Conservation (phyloP, 1,140 invertebrate species). For the Drosophila bocki region DNA sequence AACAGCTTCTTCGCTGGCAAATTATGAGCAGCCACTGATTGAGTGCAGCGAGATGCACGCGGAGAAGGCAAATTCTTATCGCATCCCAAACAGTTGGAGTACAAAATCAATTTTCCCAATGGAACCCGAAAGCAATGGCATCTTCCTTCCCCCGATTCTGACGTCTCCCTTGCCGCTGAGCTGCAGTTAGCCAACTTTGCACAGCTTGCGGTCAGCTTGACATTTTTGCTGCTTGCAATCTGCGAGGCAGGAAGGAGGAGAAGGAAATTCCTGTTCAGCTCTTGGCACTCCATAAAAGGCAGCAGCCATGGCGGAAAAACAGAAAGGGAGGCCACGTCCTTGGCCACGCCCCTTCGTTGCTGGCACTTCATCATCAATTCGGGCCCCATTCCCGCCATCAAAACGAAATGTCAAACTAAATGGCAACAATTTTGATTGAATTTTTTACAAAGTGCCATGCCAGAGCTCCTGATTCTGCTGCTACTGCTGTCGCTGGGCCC, state of each 20-base stretch:
- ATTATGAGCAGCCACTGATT: conserved; percentile 60
- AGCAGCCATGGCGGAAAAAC: conserved; percentile 35
- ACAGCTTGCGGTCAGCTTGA: conserved; percentile 72
- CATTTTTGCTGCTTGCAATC: conserved; percentile 55
- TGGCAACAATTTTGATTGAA: conserved; percentile 83
- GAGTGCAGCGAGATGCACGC: conserved; percentile 35
- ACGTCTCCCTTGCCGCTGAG: not conserved
- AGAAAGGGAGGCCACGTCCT: conserved; percentile 9
- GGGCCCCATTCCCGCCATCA: conserved; percentile 55
- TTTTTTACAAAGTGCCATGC: conserved; percentile 57
- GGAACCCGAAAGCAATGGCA: conserved; percentile 30
- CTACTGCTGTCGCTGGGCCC: conserved; percentile 1
- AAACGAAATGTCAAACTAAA: conserved; percentile 83
- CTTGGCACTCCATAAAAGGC: conserved; percentile 70
- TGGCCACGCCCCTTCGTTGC: conserved; percentile 54
- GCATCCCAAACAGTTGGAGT: conserved; percentile 45
- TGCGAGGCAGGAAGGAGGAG: conserved; percentile 15
- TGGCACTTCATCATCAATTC: conserved; percentile 77
- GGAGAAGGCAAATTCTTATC: conserved; percentile 68
- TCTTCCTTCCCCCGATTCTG: not conserved
- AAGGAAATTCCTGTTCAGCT: conserved; percentile 61
- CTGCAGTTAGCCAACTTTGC: conserved; percentile 43
- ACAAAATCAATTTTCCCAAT: conserved; percentile 72
- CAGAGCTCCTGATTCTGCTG: conserved; percentile 10
- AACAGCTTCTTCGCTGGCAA: conserved; percentile 35